These are phyloP conservation scores for Pemphigus obesinymphae DNA, from an alignment of 1,140 invertebrate genomes.

Conservation along the genomic window DNA sequence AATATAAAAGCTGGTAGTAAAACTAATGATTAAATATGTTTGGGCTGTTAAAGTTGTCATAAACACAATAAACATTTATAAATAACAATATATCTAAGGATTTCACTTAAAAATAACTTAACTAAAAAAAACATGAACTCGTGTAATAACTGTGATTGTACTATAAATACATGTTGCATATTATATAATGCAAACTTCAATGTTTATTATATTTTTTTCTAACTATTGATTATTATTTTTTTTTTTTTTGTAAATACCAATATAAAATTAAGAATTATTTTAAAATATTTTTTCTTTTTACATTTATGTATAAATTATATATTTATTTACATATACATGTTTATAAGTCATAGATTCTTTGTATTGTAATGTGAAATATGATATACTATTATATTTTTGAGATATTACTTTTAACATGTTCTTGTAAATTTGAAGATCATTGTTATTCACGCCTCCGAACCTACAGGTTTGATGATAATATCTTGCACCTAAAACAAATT, in stretches of 20 bases:
- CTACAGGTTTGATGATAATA: constrained; percentile 42
- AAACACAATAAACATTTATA: constrained; percentile 3
- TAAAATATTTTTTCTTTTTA: background rate
- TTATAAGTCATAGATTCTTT: background rate
- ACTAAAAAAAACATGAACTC: background rate
- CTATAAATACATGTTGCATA: background rate
- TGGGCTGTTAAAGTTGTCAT: background rate
- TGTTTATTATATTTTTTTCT: background rate
- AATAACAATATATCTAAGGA: constrained; percentile 17
- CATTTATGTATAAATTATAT: background rate
- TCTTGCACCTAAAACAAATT: constrained; percentile 43
- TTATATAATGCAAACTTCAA: background rate
- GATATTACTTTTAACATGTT: background rate
- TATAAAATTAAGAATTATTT: constrained; percentile 22
- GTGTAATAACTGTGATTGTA: constrained; percentile 26
- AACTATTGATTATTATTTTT: background rate
- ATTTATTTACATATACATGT: background rate
- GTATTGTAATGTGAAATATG: background rate
- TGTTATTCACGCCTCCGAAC: constrained; percentile 17
- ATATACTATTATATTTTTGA: background rate
- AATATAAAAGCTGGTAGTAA: constrained; percentile 1
- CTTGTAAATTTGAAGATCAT: background rate
- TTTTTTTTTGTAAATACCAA: constrained; percentile 7
- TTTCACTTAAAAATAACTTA: constrained; percentile 16
- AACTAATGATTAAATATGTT: background rate